Percentiles rank a stretch among this genome's conserved stretches.
Conservation (phyloP, 2,113 vertebrate genomes). For the Lucifuga dentata region DNA sequence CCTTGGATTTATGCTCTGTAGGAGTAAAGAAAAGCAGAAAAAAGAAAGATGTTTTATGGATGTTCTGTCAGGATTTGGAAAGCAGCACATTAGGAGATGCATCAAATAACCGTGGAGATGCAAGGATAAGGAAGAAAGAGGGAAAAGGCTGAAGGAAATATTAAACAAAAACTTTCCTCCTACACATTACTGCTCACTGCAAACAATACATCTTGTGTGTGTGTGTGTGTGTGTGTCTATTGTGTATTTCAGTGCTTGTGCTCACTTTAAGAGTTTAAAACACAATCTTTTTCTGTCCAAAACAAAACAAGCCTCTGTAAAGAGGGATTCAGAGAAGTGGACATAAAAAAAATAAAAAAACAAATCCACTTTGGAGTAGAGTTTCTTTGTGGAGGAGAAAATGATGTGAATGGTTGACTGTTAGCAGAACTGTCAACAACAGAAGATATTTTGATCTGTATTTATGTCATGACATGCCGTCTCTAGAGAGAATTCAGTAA, state of each 20-base stretch:
- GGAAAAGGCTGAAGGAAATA: background rate
- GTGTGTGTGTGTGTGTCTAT: too few species aligned
- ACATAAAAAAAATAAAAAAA: background rate
- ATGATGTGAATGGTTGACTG: conserved; percentile 23
- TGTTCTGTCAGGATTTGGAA: background rate
- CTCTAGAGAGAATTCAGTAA: conserved; percentile 1
- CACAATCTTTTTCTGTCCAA: background rate
- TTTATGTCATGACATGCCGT: background rate
- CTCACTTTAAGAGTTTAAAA: conserved; percentile 1
- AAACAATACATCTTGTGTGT: too few species aligned
- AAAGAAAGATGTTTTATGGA: background rate
- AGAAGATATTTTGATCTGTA: conserved; percentile 11
- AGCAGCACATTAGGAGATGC: background rate
- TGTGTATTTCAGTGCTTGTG: too few species aligned
- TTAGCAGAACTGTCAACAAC: conserved; percentile 14
- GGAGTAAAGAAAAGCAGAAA: background rate
- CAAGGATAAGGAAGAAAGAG: background rate
- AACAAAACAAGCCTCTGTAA: background rate
- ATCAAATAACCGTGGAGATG: background rate
- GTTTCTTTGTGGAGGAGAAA: conserved; percentile 7
- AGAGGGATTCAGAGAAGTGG: background rate
- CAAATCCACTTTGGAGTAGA: conserved; percentile 26
- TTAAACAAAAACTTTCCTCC: too few species aligned
- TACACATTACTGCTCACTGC: too few species aligned
- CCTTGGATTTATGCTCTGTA: conserved; percentile 17